phyloP scores from a whole-genome alignment of 2,113 vertebrate genomes.

The Microcebus ravelobensis region DNA sequence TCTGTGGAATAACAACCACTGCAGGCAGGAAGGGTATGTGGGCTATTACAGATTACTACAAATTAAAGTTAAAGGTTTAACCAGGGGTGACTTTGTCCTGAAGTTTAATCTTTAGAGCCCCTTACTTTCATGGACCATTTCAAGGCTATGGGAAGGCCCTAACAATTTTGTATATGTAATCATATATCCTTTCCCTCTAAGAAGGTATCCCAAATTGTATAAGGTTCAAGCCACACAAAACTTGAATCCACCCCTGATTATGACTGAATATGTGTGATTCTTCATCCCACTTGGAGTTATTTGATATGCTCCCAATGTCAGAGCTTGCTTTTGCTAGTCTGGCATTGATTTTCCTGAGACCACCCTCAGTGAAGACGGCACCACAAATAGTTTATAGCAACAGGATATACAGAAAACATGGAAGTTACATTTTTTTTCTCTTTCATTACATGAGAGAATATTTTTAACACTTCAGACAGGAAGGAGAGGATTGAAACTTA shows the following conservation, averaged over 20 bases:
- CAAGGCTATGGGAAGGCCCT: not conserved
- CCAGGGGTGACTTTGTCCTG: not conserved
- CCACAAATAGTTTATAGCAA: not conserved
- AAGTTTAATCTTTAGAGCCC: not conserved
- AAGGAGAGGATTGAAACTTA: not conserved
- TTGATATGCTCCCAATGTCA: too few species aligned
- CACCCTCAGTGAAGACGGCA: not conserved
- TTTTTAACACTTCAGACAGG: conserved; percentile 4
- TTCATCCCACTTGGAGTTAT: not conserved
- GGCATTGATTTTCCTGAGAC: not conserved
- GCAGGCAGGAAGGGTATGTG: not conserved
- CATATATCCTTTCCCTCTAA: not conserved
- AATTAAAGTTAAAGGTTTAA: not conserved
- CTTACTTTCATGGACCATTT: not conserved
- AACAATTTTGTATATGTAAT: not conserved
- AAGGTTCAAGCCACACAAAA: not conserved
- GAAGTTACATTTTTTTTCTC: not conserved
- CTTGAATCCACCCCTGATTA: not conserved
- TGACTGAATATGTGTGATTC: not conserved
- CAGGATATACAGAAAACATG: not conserved
- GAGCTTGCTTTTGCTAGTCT: not conserved
- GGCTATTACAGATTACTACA: not conserved
- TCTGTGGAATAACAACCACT: not conserved
- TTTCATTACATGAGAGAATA: not conserved
- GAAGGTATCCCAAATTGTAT: not conserved